Base-by-base conservation (phyloP, 2,888 invertebrate species). In the Drosophila nigricruria region DNA sequence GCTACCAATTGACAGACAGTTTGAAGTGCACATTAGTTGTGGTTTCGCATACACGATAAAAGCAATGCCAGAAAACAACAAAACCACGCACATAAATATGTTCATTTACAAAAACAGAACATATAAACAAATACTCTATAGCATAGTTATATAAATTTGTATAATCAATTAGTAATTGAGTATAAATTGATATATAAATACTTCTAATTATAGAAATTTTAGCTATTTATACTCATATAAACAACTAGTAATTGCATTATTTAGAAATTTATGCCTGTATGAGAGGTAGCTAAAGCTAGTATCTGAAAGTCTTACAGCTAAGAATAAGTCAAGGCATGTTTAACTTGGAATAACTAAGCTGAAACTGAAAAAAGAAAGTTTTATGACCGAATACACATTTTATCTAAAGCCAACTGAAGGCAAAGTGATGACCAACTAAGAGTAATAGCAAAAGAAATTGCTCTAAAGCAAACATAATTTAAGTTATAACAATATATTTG, bases 21-120 rank as follows among this genome's bases (percentile, higher is more conserved):
- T 81, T 81, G 79, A 71, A 78, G 71, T 73, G 79, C 75, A 84
- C 82, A 84, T 87, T 87, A 87, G 82, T 84, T 87, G 88, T 67
- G 87, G 79, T 84, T 81, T 70, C 58, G 53, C 74, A 75, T 79
- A 77, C 79, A 77, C 67, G 77, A 82, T 81, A 76, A 87, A 73
- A 81, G 71, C 65, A 63, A 27, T 56, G 56, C 58, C 63, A 59
- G 42, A 43, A 60, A 72, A 65, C 73, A 73, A 76, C 67, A 70
- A 60, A 43, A 63, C 45, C 23, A 53, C 61, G 40, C 59, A 64
- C 40, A 67, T 50, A 23, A 60, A 32, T 56, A 52, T 34, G 45
- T 36, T 36, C 14, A 57, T 20, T 40, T 20, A 34, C 53, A 53
- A 38, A 27, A 38, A n/a, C 16, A 2, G 8, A 50, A 3, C 25